Percentiles rank a stretch among this genome's conserved stretches.
Evolutionary conservation across 1,140 invertebrate species (phyloP).

Genomic region (Calliopsis andreniformis): DNA sequence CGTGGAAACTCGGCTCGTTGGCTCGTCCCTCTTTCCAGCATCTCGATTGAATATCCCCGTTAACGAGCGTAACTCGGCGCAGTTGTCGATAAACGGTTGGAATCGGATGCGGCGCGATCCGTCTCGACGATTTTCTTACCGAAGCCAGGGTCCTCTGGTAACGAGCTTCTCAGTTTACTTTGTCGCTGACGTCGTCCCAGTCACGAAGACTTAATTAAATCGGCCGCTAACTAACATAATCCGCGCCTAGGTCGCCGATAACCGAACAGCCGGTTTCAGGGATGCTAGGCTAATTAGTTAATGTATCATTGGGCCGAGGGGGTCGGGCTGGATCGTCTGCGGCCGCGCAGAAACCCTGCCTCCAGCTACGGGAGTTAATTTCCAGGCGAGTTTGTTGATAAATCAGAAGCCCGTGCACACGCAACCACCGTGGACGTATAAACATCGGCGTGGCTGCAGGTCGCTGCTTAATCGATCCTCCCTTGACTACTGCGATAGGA

Average conservation of each 20-base stretch:
- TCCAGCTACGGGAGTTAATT: constrained; percentile 51
- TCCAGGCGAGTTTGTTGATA: constrained; percentile 64
- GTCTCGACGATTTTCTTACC: background rate
- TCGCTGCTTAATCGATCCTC: constrained; percentile 72
- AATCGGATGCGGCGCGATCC: background rate
- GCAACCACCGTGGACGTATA: constrained; percentile 56
- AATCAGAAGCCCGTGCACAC: constrained; percentile 58
- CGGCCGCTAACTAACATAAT: constrained; percentile 69
- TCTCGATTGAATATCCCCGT: constrained; percentile 26
- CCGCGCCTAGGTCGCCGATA: constrained; percentile 62
- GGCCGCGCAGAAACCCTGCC: constrained; percentile 44
- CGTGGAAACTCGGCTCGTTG: constrained; percentile 9
- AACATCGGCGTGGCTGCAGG: constrained; percentile 70
- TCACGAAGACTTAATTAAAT: constrained; percentile 67
- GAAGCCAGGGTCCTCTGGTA: constrained; percentile 3
- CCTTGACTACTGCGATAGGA: constrained; percentile 67
- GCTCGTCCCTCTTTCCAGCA: background rate
- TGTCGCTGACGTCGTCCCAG: constrained; percentile 17
- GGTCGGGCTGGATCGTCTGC: constrained; percentile 54
- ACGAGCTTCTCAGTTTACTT: constrained; percentile 24
- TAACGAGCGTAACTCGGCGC: constrained; percentile 15
- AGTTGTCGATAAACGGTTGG: background rate
- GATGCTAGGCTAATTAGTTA: constrained; percentile 71
- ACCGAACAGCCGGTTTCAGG: constrained; percentile 53
- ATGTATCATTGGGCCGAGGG: constrained; percentile 67